Evolutionary conservation across 2,888 invertebrate species (phyloP).

Genomic region (Scaptomyza polygonia): DNA sequence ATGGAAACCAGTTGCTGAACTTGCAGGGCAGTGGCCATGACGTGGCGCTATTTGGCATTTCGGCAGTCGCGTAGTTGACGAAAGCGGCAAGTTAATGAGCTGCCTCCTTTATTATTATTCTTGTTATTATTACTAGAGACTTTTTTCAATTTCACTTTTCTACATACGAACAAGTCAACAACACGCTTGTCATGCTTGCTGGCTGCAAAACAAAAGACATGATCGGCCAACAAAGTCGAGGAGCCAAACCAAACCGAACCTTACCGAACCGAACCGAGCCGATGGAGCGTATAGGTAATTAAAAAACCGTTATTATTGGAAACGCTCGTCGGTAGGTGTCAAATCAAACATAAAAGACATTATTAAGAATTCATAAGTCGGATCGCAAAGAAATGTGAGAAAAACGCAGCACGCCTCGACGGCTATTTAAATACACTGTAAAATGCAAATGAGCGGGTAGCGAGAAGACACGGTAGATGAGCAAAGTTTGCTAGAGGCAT

Average conservation of each 20-base stretch:
- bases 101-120: conserved; percentile 73
- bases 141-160: conserved; percentile 79
- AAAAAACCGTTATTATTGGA: conserved; percentile 78
- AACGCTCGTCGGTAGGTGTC: conserved; percentile 74
- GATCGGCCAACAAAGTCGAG: conserved; percentile 57
- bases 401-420: conserved; percentile 54
- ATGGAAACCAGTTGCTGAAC: conserved; percentile 33
- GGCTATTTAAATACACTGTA: conserved; percentile 53
- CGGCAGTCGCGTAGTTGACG: conserved; percentile 69
- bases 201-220: conserved; percentile 62
- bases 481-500: conserved; percentile 50
- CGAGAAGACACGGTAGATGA: conserved; percentile 34
- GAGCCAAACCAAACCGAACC: conserved; percentile 44
- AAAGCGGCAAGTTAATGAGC: conserved; percentile 80
- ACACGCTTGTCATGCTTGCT: conserved; percentile 55
- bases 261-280: conserved; percentile 50
- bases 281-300: conserved; percentile 67
- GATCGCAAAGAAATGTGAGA: conserved; percentile 64
- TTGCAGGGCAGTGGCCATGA: conserved; percentile 67
- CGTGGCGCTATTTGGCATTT: conserved; percentile 73
- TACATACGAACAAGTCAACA: conserved; percentile 37
- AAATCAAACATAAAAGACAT: conserved; percentile 81
- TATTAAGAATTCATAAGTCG: conserved; percentile 72
- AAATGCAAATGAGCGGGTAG: conserved; percentile 78
- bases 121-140: conserved; percentile 62